phyloP scores from a whole-genome alignment of 2,888 invertebrate species.

The Aphodius granarius region DNA sequence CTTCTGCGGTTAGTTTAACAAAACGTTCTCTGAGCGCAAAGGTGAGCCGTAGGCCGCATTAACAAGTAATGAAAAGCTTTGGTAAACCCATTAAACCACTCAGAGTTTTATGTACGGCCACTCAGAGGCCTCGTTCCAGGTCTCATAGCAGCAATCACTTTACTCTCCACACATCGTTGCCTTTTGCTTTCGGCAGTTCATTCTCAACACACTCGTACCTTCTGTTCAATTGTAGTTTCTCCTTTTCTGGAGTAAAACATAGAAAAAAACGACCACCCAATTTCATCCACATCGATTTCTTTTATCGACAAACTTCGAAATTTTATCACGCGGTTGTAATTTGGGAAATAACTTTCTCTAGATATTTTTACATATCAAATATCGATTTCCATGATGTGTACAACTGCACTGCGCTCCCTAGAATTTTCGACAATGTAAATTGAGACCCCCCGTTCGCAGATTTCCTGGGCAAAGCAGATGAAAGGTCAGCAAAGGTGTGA shows the following conservation, averaged over 20 bases:
- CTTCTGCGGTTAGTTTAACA: background rate
- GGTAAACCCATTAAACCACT: conserved; percentile 31
- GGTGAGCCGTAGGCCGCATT: conserved; percentile 5
- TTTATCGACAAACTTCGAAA: too few relatives aligned
- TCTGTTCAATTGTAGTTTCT: background rate
- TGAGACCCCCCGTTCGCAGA: background rate
- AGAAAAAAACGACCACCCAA: background rate
- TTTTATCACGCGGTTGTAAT: too few relatives aligned
- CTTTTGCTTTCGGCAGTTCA: background rate
- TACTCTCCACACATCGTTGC: conserved; percentile 25
- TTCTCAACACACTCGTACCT: background rate
- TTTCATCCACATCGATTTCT: background rate
- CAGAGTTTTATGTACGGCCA: conserved; percentile 34
- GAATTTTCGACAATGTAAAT: background rate
- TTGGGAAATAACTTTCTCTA: too few relatives aligned
- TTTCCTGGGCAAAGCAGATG: background rate
- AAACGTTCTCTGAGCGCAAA: background rate
- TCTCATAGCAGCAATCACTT: conserved; percentile 40
- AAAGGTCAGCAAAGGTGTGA: background rate
- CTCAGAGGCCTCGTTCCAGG: conserved; percentile 32
- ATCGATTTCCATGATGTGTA: too few relatives aligned
- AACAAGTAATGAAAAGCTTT: conserved; percentile 31
- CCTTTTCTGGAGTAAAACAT: background rate
- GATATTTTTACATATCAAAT: too few relatives aligned
- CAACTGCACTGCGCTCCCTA: too few relatives aligned